phyloP scores from a whole-genome alignment of 2,113 vertebrate genomes.

The Speoplatyrhinus poulsoni region DNA sequence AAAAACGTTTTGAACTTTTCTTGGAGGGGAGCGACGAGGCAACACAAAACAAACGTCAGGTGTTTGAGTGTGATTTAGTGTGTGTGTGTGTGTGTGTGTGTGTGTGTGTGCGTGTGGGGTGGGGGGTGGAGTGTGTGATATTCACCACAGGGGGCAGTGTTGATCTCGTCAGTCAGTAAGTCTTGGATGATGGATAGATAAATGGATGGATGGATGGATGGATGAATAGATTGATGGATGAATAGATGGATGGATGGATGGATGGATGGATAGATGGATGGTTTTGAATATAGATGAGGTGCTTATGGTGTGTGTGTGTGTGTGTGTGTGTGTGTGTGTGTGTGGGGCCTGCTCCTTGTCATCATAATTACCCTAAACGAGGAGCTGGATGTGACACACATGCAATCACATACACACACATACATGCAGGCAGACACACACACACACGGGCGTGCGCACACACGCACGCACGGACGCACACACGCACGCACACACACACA shows the following conservation, averaged over 20 bases:
- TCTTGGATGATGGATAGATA: no score
- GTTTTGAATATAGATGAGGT: not conserved
- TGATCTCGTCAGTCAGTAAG: no score
- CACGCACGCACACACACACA: not conserved
- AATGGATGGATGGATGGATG: no score
- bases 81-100: not conserved
- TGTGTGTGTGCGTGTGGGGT: no score
- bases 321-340: no score
- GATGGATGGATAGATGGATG: no score
- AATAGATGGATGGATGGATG: no score
- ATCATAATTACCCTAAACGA: not conserved
- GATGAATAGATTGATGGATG: no score
- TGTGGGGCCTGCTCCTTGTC: no score
- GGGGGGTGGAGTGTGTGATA: not conserved
- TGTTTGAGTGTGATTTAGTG: slow-evolving; percentile 75
- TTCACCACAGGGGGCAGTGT: no score
- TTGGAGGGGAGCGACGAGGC: slow-evolving; percentile 54
- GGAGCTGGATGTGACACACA: not conserved
- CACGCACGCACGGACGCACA: not conserved
- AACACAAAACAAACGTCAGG: slow-evolving; percentile 72
- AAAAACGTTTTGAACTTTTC: slow-evolving; percentile 65
- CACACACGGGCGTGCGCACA: not conserved
- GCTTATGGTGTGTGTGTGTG: not conserved
- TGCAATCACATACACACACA: not conserved
- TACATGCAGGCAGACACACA: slow-evolving; percentile 7